A percentile compares a stretch with the other conserved stretches of the same genome.
phyloP scores from a whole-genome alignment of 2,888 invertebrate species.

The Luperina testacea region DNA sequence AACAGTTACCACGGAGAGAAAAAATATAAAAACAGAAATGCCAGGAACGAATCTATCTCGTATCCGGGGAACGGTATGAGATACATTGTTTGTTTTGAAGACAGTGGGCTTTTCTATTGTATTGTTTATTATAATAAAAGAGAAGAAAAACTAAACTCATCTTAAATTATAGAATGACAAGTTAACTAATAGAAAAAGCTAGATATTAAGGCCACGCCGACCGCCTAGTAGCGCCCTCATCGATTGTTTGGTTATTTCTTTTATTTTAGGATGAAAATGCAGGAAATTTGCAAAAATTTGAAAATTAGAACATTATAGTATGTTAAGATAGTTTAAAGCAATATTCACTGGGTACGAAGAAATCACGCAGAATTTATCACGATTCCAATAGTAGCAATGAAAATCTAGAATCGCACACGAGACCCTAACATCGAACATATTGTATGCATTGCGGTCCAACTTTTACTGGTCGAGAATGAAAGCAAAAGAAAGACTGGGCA shows the following conservation, averaged over 20 bases:
- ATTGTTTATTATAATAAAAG: neutral
- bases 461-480: conserved; percentile 56
- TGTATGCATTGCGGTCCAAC: conserved; percentile 61
- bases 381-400: neutral
- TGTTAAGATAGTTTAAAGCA: no score
- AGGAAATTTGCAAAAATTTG: no score
- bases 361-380: neutral
- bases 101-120: neutral
- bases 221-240: no score
- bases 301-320: no score
- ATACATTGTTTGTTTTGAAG: conserved; percentile 23
- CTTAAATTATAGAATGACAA: neutral
- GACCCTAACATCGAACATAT: conserved; percentile 38
- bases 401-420: neutral
- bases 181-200: neutral
- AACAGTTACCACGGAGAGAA: conserved; percentile 68
- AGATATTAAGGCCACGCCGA: no score
- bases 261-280: no score
- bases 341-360: no score
- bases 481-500: conserved; percentile 50
- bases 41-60: conserved; percentile 40
- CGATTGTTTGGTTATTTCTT: no score
- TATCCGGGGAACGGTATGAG: neutral
- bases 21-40: conserved; percentile 66
- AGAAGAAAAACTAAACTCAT: neutral